Evolutionary conservation across 2,888 invertebrate genomes (phyloP).

Genomic region (Melanargia galathea): DNA sequence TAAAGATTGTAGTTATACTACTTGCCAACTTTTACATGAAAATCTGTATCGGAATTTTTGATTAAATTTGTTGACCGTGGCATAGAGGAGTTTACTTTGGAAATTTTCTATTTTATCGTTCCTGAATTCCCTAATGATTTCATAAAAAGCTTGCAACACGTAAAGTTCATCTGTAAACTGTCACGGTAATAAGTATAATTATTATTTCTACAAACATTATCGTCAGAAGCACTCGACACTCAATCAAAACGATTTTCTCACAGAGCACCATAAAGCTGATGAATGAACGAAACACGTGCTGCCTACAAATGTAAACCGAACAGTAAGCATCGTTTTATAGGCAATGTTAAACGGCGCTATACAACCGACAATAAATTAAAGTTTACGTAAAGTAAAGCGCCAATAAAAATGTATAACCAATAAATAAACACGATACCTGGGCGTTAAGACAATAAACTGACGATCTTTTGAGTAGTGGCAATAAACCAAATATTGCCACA

Average conservation of each 20-base stretch:
- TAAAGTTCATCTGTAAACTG: no score
- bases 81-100: neutral
- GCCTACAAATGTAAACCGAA: constrained; percentile 79
- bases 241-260: constrained; percentile 78
- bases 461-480: constrained; percentile 74
- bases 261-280: constrained; percentile 80
- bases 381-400: constrained; percentile 81
- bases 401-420: constrained; percentile 83
- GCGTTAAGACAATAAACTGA: constrained; percentile 78
- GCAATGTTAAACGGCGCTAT: constrained; percentile 79
- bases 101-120: neutral
- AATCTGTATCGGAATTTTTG: neutral
- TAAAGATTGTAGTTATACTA: neutral
- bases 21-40: neutral
- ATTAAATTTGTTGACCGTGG: neutral
- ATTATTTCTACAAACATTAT: neutral
- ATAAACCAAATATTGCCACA: constrained; percentile 81
- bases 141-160: neutral
- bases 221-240: constrained; percentile 25
- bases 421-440: constrained; percentile 82
- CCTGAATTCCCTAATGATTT: neutral
- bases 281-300: constrained; percentile 82
- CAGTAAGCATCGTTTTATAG: constrained; percentile 81
- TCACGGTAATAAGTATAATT: no score
- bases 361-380: constrained; percentile 81